A percentile compares a stretch with the other conserved stretches of the same genome.
Conservation (phyloP, 2,113 vertebrate genomes). For the Ifrita kowaldi region DNA sequence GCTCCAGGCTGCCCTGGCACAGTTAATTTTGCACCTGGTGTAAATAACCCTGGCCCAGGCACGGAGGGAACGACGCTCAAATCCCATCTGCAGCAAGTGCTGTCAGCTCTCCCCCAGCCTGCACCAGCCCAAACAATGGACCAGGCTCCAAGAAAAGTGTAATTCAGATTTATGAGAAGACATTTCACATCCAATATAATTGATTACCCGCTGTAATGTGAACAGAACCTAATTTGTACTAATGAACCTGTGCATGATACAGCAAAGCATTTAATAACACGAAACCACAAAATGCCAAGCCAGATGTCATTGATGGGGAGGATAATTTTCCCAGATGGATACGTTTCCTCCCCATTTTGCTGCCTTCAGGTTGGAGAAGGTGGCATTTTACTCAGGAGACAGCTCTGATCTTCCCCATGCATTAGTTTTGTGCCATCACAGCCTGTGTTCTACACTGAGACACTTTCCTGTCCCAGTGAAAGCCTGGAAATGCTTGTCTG, state of each 20-base stretch:
- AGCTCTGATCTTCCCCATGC: not conserved
- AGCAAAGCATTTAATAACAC: constrained; percentile 12
- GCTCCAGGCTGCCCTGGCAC: not conserved
- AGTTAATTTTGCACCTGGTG: not conserved
- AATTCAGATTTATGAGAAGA: constrained; percentile 63
- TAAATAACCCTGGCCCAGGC: not conserved
- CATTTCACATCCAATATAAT: constrained; percentile 50
- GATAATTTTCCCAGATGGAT: constrained; percentile 7
- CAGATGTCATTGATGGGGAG: constrained; percentile 42
- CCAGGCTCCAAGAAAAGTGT: not conserved
- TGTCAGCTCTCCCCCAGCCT: not conserved
- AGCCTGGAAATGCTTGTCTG: constrained; percentile 55
- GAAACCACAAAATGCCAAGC: constrained; percentile 27
- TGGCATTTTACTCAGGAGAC: not conserved
- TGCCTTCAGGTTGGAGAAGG: not conserved
- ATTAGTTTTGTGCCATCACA: not conserved
- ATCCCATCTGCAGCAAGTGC: not conserved
- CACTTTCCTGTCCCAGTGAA: not conserved
- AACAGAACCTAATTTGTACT: constrained; percentile 53
- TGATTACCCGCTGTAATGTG: constrained; percentile 42
- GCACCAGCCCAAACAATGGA: not conserved
- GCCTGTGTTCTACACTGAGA: not conserved
- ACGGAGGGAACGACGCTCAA: not conserved
- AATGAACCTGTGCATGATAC: constrained; percentile 44
- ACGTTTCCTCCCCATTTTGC: not conserved